Conservation (phyloP, 2,113 vertebrate species). For the Ptychochromis oligacanthus region DNA sequence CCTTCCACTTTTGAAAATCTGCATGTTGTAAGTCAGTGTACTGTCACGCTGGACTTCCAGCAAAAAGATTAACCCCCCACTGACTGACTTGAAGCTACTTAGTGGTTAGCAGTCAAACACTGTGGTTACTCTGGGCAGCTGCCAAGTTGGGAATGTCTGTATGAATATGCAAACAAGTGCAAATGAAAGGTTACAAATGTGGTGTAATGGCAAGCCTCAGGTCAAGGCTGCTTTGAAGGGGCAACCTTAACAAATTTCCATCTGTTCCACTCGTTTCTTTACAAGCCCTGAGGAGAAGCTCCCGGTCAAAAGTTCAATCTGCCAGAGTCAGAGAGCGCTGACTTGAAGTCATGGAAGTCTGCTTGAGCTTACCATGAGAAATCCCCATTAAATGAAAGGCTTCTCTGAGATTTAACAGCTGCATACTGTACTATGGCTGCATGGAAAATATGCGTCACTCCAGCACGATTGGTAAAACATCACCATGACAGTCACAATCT, state of each 20-base stretch:
- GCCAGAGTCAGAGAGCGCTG: conserved; percentile 14
- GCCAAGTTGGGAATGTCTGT: background rate
- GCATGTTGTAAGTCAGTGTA: background rate
- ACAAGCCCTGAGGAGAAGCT: conserved; percentile 21
- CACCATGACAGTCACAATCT: background rate
- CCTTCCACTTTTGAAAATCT: conserved; percentile 13
- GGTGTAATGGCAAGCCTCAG: conserved; percentile 4
- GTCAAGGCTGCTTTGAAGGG: conserved; percentile 9
- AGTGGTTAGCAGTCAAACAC: background rate
- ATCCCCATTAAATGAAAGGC: conserved; percentile 59
- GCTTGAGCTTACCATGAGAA: conserved; percentile 40
- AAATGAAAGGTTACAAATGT: conserved; percentile 29
- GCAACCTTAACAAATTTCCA: conserved; percentile 18
- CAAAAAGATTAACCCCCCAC: background rate
- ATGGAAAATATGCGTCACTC: conserved; percentile 15
- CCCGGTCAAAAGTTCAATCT: conserved; percentile 20
- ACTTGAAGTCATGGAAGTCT: conserved; percentile 21
- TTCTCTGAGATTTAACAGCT: conserved; percentile 45
- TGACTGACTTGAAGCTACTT: background rate
- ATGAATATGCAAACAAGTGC: background rate
- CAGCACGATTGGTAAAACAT: background rate
- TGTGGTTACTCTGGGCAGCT: background rate
- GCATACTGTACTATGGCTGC: conserved; percentile 22
- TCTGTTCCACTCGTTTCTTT: conserved; percentile 41
- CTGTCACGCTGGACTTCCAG: background rate